These are phyloP conservation scores for Takifugu flavidus DNA, from an alignment of 2,113 vertebrate genomes.

Conservation along the genomic window DNA sequence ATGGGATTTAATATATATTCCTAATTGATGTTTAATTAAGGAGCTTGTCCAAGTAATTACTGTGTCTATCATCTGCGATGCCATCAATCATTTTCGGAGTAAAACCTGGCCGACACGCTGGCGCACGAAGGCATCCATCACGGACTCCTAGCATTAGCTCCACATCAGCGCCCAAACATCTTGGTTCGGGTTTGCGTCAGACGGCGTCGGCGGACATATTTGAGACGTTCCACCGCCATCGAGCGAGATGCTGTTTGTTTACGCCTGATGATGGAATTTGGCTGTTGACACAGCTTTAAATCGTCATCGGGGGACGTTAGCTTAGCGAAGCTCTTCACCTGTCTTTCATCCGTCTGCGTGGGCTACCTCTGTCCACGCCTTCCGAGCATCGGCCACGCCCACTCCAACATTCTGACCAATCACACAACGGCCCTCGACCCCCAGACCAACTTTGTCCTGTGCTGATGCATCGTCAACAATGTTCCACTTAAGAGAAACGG, in stretches of 20 bases:
- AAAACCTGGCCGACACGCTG: slow-evolving; percentile 50
- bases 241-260: slow-evolving; percentile 4
- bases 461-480: too few species aligned
- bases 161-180: slow-evolving; percentile 38
- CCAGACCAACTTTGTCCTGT: too few species aligned
- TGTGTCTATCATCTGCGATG: slow-evolving; percentile 55
- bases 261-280: too few species aligned
- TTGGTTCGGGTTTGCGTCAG: slow-evolving; percentile 23
- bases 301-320: too few species aligned
- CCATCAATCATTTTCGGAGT: slow-evolving; percentile 65
- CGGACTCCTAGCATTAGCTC: slow-evolving; percentile 41
- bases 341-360: too few species aligned
- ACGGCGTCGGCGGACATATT: slow-evolving; percentile 14
- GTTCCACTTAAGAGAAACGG: too few species aligned
- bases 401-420: too few species aligned
- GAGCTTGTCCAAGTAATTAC: slow-evolving; percentile 70
- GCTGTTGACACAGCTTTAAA: too few species aligned
- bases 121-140: slow-evolving; percentile 62
- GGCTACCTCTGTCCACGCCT: too few species aligned
- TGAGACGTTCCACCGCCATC: slow-evolving; percentile 2
- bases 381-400: too few species aligned
- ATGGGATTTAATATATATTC: slow-evolving; percentile 49
- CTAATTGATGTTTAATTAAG: slow-evolving; percentile 76
- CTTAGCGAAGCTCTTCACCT: too few species aligned
- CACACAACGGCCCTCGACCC: too few species aligned